These are phyloP conservation scores for Nomada fucata DNA, from an alignment of 2,888 invertebrate genomes.

Conservation along the genomic window DNA sequence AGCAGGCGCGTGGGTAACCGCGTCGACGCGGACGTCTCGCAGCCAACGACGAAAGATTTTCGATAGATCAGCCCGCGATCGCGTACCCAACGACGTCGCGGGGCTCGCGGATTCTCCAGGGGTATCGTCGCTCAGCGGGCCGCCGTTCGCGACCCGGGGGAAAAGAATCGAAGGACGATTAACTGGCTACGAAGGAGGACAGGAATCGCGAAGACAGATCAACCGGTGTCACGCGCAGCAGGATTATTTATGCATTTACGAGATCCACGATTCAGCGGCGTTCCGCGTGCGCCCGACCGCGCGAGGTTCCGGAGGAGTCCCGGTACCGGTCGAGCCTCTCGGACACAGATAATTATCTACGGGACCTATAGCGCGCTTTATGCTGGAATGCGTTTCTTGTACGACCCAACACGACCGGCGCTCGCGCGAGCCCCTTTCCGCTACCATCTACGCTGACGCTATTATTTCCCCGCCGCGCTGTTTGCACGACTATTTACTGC, in stretches of 20 bases:
- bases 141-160: not conserved
- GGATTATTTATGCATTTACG: conserved; percentile 68
- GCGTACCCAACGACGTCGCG: conserved; percentile 22
- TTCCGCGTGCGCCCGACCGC: conserved; percentile 55
- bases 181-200: conserved; percentile 50
- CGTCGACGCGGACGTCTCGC: conserved; percentile 24
- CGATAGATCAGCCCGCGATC: conserved; percentile 16
- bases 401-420: conserved; percentile 63
- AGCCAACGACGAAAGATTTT: conserved; percentile 8
- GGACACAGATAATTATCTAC: conserved; percentile 78
- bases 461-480: conserved; percentile 76
- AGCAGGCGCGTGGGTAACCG: not conserved
- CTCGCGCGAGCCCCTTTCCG: conserved; percentile 70
- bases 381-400: conserved; percentile 79
- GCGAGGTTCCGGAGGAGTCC: conserved; percentile 60
- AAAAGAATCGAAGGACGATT: conserved; percentile 57
- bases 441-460: conserved; percentile 71
- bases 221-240: conserved; percentile 52
- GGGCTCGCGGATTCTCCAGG: conserved; percentile 9
- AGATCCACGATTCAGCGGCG: conserved; percentile 67
- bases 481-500: conserved; percentile 78
- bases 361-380: conserved; percentile 77
- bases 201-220: conserved; percentile 60
- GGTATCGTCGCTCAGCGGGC: conserved; percentile 44
- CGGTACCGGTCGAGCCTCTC: conserved; percentile 40